A percentile compares a stretch with the other conserved stretches of the same genome.
Conservation (phyloP, 2,797 vertebrate genomes). For the Chaetophractus vellerosus region DNA sequence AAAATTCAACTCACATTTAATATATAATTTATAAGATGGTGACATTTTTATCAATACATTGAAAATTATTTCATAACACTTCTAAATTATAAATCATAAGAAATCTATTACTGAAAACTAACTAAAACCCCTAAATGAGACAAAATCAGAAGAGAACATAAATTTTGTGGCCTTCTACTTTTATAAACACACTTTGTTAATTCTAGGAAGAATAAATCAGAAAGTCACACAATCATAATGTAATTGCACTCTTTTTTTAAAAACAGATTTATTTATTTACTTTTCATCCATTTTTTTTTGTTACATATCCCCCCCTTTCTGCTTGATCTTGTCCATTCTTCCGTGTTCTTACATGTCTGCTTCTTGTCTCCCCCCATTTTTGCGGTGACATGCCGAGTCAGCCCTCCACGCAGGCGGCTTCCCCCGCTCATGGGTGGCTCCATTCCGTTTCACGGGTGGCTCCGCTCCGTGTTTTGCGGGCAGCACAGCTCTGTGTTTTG, state of each 20-base stretch:
- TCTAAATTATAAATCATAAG: conserved; percentile 69
- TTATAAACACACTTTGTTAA: conserved; percentile 10
- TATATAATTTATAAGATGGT: conserved; percentile 75
- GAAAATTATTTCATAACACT: conserved; percentile 77
- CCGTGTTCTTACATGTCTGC: too few relatives aligned
- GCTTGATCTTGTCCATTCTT: too few relatives aligned
- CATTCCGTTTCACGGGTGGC: too few relatives aligned
- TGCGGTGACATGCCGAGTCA: too few relatives aligned
- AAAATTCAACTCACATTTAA: conserved; percentile 81
- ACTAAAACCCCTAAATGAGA: conserved; percentile 64
- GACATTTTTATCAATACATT: conserved; percentile 79
- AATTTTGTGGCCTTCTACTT: conserved; percentile 53
- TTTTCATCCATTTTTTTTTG: too few relatives aligned
- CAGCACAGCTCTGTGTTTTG: too few relatives aligned
- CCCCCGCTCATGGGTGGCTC: too few relatives aligned
- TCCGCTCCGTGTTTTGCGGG: too few relatives aligned
- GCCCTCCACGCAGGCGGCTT: too few relatives aligned
- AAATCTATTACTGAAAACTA: conserved; percentile 67
- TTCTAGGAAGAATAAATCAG: conserved; percentile 42
- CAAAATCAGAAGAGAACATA: conserved; percentile 10
- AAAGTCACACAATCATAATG: conserved; percentile 11
- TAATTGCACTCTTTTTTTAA: conserved; percentile 54
- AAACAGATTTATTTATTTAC: too few relatives aligned
- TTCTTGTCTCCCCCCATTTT: too few relatives aligned
- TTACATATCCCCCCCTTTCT: too few relatives aligned